These are phyloP conservation scores for Aleiodes testaceus DNA, from an alignment of 2,888 invertebrate genomes.

Conservation along the genomic window DNA sequence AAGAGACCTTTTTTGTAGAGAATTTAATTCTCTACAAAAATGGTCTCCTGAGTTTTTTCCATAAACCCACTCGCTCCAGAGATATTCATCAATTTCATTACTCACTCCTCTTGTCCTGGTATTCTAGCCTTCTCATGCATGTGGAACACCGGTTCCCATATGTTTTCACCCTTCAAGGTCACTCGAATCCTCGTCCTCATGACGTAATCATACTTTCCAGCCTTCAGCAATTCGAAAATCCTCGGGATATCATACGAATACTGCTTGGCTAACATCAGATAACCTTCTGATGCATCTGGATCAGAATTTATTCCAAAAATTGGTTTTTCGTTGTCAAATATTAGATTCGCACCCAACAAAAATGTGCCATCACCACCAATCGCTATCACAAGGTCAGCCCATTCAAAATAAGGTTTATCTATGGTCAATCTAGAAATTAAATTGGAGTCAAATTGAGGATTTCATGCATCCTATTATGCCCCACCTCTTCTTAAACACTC, in stretches of 20 bases:
- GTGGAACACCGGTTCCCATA: conserved; percentile 80
- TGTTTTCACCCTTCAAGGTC: conserved; percentile 82
- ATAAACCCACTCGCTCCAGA: too few relatives aligned
- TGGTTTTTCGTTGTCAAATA: conserved; percentile 85
- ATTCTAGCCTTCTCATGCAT: conserved; percentile 80
- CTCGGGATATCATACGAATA: conserved; percentile 87
- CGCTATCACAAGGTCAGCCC: conserved; percentile 93
- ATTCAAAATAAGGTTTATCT: conserved; percentile 82
- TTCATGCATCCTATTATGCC: too few relatives aligned
- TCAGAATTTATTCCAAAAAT: conserved; percentile 98
- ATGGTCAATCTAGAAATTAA: conserved; percentile 74
- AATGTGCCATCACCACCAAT: conserved; percentile 99
- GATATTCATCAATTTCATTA: neutral
- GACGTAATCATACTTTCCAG: conserved; percentile 88
- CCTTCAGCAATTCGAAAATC: conserved; percentile 84
- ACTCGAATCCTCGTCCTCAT: conserved; percentile 92
- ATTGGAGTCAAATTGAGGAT: too few relatives aligned
- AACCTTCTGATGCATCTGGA: conserved; percentile 93
- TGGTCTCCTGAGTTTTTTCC: neutral
- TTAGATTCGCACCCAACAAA: conserved; percentile 91
- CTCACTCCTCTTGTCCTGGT: conserved; percentile 71
- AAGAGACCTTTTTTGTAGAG: neutral
- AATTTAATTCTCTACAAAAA: neutral
- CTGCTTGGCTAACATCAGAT: conserved; percentile 90
- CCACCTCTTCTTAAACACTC: too few relatives aligned